Conservation (phyloP, 2,113 vertebrate species). For the Trachemys scripta region DNA sequence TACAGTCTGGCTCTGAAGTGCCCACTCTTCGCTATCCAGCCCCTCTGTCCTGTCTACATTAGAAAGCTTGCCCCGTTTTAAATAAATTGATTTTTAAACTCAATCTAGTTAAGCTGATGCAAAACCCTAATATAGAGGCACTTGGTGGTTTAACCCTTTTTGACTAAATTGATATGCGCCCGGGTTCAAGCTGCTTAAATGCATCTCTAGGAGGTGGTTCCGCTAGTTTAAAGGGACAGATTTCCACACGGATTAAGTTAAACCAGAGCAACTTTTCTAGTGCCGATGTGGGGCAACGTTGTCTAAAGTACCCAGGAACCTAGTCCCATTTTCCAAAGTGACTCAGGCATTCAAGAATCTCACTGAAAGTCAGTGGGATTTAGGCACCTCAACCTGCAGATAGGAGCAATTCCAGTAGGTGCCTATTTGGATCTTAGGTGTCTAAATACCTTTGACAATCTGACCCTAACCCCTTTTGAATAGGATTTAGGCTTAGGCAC, state of each 20-base stretch:
- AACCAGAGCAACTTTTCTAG: not conserved
- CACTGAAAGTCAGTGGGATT: conserved; percentile 69
- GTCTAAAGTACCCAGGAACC: conserved; percentile 28
- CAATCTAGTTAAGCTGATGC: not conserved
- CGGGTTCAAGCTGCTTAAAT: conserved; percentile 66
- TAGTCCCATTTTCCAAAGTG: conserved; percentile 36
- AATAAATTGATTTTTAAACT: not conserved
- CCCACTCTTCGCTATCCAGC: not conserved
- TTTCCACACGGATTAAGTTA: conserved; percentile 42
- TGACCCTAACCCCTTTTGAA: not conserved
- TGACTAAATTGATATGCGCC: conserved; percentile 67
- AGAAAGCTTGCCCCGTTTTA: not conserved
- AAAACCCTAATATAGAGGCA: not conserved
- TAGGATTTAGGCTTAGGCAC: not conserved
- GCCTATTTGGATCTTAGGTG: not conserved
- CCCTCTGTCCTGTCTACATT: not conserved
- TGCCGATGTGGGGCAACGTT: conserved; percentile 10
- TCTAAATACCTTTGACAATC: not conserved
- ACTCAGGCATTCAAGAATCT: conserved; percentile 54
- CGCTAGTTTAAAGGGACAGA: conserved; percentile 41
- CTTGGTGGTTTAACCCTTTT: conserved; percentile 54
- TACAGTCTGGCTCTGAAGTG: not conserved
- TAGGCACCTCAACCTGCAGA: conserved; percentile 63
- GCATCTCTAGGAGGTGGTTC: conserved; percentile 37
- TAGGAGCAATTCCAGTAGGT: conserved; percentile 65